These are phyloP conservation scores for Tapirus indicus DNA, from an alignment of 2,797 vertebrate species.

Conservation along the genomic window DNA sequence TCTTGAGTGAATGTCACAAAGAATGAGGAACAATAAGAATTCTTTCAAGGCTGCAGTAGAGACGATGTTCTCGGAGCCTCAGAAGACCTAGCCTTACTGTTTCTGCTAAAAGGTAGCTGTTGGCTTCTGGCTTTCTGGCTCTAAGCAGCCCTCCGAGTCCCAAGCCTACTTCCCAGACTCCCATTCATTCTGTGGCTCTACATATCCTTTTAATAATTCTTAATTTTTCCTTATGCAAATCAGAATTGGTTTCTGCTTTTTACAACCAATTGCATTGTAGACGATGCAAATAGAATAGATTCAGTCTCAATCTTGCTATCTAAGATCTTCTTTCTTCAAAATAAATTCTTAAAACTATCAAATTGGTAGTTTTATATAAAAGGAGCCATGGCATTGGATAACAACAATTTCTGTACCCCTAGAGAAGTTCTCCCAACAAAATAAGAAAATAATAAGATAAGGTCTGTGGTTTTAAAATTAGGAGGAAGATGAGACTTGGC, in stretches of 20 bases:
- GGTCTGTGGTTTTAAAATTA: not conserved
- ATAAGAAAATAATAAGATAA: not conserved
- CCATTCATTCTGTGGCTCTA: not conserved
- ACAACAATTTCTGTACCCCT: not conserved
- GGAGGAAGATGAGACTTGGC: not conserved
- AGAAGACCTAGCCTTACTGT: not conserved
- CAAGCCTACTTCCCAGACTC: not conserved
- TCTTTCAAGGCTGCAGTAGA: not conserved
- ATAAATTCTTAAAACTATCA: not conserved
- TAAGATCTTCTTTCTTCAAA: constrained; percentile 1
- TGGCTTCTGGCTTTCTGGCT: not conserved
- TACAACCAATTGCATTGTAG: not conserved
- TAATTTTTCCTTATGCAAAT: not conserved
- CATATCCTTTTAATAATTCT: not conserved
- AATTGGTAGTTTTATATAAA: not conserved
- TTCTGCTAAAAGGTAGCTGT: not conserved
- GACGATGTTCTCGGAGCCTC: not conserved
- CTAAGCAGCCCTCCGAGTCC: not conserved
- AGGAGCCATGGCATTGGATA: not conserved
- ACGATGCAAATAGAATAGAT: not conserved
- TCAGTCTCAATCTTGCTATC: not conserved
- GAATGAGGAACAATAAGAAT: not conserved
- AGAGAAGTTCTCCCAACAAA: not conserved
- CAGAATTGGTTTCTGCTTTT: not conserved
- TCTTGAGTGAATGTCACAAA: not conserved